Evolutionary conservation across 2,113 vertebrate species (phyloP), one percentile per base, ranked within the genome.

Genomic region (Anseranas semipalmata): DNA sequence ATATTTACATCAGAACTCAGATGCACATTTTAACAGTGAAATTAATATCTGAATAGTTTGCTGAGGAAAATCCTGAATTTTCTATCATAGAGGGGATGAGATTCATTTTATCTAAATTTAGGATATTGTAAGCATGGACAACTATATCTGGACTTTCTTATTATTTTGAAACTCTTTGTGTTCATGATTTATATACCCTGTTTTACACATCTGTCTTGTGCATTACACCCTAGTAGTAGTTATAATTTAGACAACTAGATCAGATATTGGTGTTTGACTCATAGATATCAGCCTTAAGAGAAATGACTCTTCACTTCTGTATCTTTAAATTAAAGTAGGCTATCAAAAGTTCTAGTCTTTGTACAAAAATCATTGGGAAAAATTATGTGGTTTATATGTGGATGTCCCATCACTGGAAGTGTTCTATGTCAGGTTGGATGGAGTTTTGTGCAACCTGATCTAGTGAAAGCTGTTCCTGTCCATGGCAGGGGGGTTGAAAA

Each of bases 241-340:
- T 76, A 21, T 60, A 43, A 2, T 15, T 39, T 52, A 25, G 12
- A 13, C 71, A n/a, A 33, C 33, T 32, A 65, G 60, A 67, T n/a
- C 7, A 30, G 20, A 15, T 43, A 8, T 33, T 10, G 4, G 2
- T 58, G 2, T 81, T 81, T 85, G 33, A 60, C 43, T 81, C 3
- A 1, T 4, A 33, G 15, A 46, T 0, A 1, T 48, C 60, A 76
- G 1, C 9, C 21, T 12, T 30, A 68, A 60, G 14, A 52, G 6
- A 90, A 63, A 75, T 41, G 3, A 24, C 4, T 83, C 18, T 32
- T 73, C 6, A 25, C 19, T 77, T 85, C 37, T 32, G 2, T 22
- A 32, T 59, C 56, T 88, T 84, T 59, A 78, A 74, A 53, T 71
- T 52, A 91, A 52, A 19, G 48, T 15, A 33, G 14, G 3, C 78